Evolutionary conservation across 2,113 vertebrate genomes (phyloP), one percentile per base, ranked within the genome.

Genomic region (Paratilapia polleni): DNA sequence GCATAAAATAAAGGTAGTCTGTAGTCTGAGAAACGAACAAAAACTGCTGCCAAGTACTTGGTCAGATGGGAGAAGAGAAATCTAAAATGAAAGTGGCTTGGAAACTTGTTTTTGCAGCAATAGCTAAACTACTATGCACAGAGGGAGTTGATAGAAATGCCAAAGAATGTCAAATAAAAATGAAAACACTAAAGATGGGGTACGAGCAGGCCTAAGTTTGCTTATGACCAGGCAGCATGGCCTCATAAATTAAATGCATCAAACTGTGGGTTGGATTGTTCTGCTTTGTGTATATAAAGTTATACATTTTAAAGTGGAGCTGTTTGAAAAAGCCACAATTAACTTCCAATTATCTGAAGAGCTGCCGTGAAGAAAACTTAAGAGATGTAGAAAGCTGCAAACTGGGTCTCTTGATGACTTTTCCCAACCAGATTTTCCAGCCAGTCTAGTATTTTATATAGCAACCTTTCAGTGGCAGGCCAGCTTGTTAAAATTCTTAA

Each of bases 121-220:
- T 17, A 66, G 59, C n/a, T 22, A 41, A 75, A 70, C n/a, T 34
- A 17, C 28, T 82, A 62, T 56, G 52, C 60, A 70, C n/a, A 63
- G 43, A 49, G 57, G 49, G n/a, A 52, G 15, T 2, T 57, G 61
- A 70, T 61, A 76, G 31, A 22, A 68, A 80, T 24, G 52, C 76
- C 76, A 58, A 74, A 78, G 41, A 78, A 82, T 73, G 63, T 78
- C 57, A 81, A 57, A 78, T 78, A 19, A 49, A 77, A 77, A 34
- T 58, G 10, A 78, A 78, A 83, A 81, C 34, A 62, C 56, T 24
- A 12, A 68, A 59, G 38, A 83, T 5, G 11, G 70, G 80, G 52
- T 20, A 20, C 26, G 38, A 41, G 15, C 11, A 54, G 49, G 28
- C 8, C 20, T 17, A 4, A 2, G 57, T 81, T 84, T 75, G 54